Base-by-base conservation (phyloP, 2,113 vertebrate species). In the Ophthalmolycus amberensis region DNA sequence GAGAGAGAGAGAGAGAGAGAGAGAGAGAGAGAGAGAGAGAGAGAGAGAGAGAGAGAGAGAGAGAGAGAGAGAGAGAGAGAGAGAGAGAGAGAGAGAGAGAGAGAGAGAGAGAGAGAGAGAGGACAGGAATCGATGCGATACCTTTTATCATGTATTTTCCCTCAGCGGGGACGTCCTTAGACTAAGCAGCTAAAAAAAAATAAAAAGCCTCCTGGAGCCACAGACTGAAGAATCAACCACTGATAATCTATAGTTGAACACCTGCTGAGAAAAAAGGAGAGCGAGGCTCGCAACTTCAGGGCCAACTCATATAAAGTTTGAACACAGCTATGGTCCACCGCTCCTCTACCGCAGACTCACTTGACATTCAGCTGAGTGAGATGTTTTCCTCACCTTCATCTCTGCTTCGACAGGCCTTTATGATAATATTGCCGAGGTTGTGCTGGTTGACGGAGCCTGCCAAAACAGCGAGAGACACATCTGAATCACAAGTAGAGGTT, bases 221-320 rank as follows among this genome's bases (percentile, higher is more conserved):
- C 20, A 32, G 67, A 69, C 66, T 40, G 71, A 70, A 63, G 71
- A 82, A 85, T 83, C 82, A 91, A 73, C 52, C 34, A 0, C 20
- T 74, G 60, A 81, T 69, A 84, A 79, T 71, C 73, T 66, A 59
- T 80, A 84, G 84, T 20, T 84, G 70, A 87, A 68, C 88, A 83
- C 85, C 84, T 83, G 86, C 82, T 75, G 80, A 20, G 80, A 10
- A 32, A 84, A 58, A 66, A 67, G 16, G 22, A 37, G 48, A 59
- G 32, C 16, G 3, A 64, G 29, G 46, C 32, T 63, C 58, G 32
- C 2, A 14, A 62, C 66, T 65, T 66, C 0, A 29, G 2, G 34
- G 64, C 67, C 64, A 71, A 60, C 22, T 62, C 63, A 22, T 22
- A 56, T 63, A 44, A 34, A 20, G 25, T 58, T 75, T 72, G 9